Conservation (phyloP, 2,888 invertebrate species). For the Cerceris rybyensis region DNA sequence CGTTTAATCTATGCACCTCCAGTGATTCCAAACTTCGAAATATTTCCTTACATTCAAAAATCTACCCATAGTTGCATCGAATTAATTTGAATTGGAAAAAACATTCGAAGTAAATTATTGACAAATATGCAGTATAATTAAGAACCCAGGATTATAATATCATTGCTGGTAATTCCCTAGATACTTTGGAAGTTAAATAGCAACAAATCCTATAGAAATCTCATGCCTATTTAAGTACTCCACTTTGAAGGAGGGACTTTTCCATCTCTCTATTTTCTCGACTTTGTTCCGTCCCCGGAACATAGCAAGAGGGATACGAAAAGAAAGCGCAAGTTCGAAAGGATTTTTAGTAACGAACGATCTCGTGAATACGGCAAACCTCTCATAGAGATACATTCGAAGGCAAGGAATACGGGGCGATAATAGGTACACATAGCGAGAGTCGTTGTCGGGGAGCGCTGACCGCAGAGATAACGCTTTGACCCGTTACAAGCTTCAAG, state of each 20-base stretch:
- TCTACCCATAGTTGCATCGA: too few relatives aligned
- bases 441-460: constrained; percentile 79
- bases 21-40: too few relatives aligned
- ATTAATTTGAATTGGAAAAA: too few relatives aligned
- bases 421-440: constrained; percentile 73
- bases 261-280: not conserved
- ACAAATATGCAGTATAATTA: too few relatives aligned
- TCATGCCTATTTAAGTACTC: not conserved
- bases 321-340: constrained; percentile 6
- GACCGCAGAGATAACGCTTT: constrained; percentile 81
- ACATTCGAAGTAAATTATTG: too few relatives aligned
- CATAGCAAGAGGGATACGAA: not conserved
- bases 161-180: not conserved
- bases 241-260: not conserved
- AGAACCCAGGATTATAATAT: not conserved
- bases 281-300: not conserved
- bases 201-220: not conserved
- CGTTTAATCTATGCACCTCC: too few relatives aligned
- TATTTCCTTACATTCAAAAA: too few relatives aligned
- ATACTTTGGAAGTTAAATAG: not conserved
- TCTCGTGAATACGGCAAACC: constrained; percentile 50
- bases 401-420: constrained; percentile 65
- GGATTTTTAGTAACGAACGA: constrained; percentile 38
- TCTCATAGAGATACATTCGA: constrained; percentile 48
- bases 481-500: constrained; percentile 79